Evolutionary conservation across 2,797 vertebrate genomes (phyloP).

Genomic region (Capromys pilorides): DNA sequence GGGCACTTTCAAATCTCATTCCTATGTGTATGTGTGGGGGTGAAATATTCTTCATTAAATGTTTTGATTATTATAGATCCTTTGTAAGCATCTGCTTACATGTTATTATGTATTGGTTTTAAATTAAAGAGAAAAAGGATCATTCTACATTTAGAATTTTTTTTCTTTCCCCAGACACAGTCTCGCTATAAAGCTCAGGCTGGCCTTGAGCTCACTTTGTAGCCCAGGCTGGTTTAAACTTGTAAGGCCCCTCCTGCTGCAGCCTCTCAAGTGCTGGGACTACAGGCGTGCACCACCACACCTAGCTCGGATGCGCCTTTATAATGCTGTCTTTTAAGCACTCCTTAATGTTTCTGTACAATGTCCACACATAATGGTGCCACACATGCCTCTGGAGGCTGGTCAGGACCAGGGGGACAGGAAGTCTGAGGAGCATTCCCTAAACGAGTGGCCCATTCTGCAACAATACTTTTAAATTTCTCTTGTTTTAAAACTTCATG

Average conservation of each 20-base stretch:
- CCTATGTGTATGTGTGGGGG: neutral
- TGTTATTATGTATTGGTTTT: constrained; percentile 29
- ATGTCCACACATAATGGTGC: neutral
- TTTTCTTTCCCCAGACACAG: too few relatives aligned
- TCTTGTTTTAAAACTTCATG: neutral
- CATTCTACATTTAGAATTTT: neutral
- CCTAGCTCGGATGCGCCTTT: neutral
- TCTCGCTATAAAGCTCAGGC: too few relatives aligned
- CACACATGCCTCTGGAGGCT: neutral
- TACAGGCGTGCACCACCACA: too few relatives aligned
- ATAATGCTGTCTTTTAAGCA: neutral
- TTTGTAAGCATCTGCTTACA: neutral
- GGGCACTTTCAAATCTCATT: constrained; percentile 10
- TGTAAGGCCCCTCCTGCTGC: too few relatives aligned
- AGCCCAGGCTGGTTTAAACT: too few relatives aligned
- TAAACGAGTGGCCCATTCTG: neutral
- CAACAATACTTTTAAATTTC: neutral
- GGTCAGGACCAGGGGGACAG: neutral
- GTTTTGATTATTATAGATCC: constrained; percentile 14
- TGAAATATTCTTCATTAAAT: constrained; percentile 7
- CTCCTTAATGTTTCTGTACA: neutral
- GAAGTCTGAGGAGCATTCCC: neutral
- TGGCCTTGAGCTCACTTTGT: too few relatives aligned
- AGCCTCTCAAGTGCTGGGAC: too few relatives aligned
- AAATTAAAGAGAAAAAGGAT: neutral